These are phyloP conservation scores for Drosophila kurseongensis DNA, from an alignment of 1,140 invertebrate species.

Conservation along the genomic window DNA sequence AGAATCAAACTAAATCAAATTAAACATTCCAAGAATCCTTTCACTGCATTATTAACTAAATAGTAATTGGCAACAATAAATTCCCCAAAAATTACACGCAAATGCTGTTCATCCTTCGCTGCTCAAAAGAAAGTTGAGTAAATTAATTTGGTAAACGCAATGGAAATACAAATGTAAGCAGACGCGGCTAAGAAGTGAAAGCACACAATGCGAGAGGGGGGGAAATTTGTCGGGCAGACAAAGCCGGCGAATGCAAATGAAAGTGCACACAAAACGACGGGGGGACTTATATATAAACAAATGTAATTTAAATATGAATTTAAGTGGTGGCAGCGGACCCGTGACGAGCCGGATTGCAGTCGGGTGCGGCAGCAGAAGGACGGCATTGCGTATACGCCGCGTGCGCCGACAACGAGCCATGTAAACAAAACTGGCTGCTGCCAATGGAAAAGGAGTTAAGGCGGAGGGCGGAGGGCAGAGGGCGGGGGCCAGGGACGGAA, in stretches of 20 bases:
- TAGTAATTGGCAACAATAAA: slow-evolving; percentile 27
- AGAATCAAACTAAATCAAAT: no score
- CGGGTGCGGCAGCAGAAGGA: slow-evolving; percentile 33
- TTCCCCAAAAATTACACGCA: slow-evolving; percentile 37
- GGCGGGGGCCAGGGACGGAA: neutral
- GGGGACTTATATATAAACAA: slow-evolving; percentile 52
- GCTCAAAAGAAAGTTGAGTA: slow-evolving; percentile 53
- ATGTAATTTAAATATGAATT: slow-evolving; percentile 80
- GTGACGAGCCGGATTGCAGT: slow-evolving; percentile 40
- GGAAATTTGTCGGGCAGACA: slow-evolving; percentile 35
- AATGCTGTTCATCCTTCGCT: slow-evolving; percentile 8
- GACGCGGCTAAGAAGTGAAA: slow-evolving; percentile 34
- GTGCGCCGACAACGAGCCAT: slow-evolving; percentile 77
- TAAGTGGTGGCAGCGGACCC: slow-evolving; percentile 62
- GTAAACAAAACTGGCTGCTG: slow-evolving; percentile 73
- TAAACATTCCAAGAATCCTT: neutral
- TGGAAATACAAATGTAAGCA: slow-evolving; percentile 45
- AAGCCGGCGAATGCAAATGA: slow-evolving; percentile 48
- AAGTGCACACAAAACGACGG: slow-evolving; percentile 30
- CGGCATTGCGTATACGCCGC: slow-evolving; percentile 65
- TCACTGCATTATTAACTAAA: slow-evolving; percentile 30
- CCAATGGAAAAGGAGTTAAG: slow-evolving; percentile 8
- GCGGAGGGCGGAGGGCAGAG: neutral
- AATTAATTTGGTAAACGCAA: slow-evolving; percentile 55
- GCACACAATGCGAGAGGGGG: neutral